Evolutionary conservation across 2,888 invertebrate genomes (phyloP).

Genomic region (Oscheius myriophilus): DNA sequence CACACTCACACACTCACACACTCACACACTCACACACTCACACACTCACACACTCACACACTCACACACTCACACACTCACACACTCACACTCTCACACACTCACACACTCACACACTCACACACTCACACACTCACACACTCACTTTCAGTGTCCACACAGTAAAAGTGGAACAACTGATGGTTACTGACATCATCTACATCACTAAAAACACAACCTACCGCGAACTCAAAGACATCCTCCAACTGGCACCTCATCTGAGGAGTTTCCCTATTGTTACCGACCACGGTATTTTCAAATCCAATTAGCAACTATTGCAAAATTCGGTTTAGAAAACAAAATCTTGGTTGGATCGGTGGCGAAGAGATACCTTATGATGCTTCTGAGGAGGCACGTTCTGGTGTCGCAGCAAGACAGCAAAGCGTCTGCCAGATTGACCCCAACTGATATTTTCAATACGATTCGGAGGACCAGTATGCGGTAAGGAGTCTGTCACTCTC

Average conservation of each 20-base stretch:
- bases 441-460: slow-evolving; percentile 55
- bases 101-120: too few relatives aligned
- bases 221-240: slow-evolving; percentile 73
- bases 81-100: too few relatives aligned
- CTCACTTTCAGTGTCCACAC: slow-evolving; percentile 49
- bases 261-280: slow-evolving; percentile 57
- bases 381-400: slow-evolving; percentile 49
- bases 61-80: too few relatives aligned
- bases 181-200: slow-evolving; percentile 77
- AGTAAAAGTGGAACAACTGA: slow-evolving; percentile 86
- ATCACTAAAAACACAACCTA: slow-evolving; percentile 83
- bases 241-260: slow-evolving; percentile 51
- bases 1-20: too few relatives aligned
- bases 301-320: background rate
- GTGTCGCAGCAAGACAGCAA: slow-evolving; percentile 52
- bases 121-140: too few relatives aligned
- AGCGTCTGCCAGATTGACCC: slow-evolving; percentile 47
- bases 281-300: slow-evolving; percentile 43
- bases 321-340: slow-evolving; percentile 45
- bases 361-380: slow-evolving; percentile 49
- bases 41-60: too few relatives aligned
- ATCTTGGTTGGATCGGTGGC: slow-evolving; percentile 57
- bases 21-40: too few relatives aligned
- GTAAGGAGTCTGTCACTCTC: slow-evolving; percentile 37
- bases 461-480: slow-evolving; percentile 55